Conservation (phyloP, 2,797 vertebrate genomes). For the Pelobates cultripes region DNA sequence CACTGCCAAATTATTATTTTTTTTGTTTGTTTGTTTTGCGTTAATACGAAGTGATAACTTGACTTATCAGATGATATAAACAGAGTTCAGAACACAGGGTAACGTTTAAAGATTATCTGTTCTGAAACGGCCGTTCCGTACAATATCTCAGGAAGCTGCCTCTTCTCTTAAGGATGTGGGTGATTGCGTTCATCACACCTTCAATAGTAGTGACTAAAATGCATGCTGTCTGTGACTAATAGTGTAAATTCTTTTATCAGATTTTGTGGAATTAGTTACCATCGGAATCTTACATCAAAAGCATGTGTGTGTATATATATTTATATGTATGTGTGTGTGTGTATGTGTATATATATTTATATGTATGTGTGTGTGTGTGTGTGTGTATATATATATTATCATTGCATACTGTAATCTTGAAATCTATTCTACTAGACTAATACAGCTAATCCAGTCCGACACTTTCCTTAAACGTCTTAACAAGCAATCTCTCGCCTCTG, state of each 20-base stretch:
- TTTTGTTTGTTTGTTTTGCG: neutral
- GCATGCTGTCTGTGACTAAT: neutral
- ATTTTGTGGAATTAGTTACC: neutral
- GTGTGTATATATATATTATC: too few species aligned
- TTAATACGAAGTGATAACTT: too few species aligned
- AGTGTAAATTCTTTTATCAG: neutral
- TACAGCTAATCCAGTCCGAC: too few species aligned
- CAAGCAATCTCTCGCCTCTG: too few species aligned
- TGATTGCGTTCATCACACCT: neutral
- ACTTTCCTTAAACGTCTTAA: too few species aligned
- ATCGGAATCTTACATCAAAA: neutral
- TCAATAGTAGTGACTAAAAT: neutral
- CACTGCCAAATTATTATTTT: neutral
- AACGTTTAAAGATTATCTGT: neutral
- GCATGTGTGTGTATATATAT: too few species aligned
- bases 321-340: too few species aligned
- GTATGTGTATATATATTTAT: too few species aligned
- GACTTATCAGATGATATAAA: neutral
- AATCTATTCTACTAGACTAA: too few species aligned
- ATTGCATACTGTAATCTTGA: too few species aligned
- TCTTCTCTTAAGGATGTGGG: neutral
- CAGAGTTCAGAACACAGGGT: neutral
- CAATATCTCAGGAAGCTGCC: neutral
- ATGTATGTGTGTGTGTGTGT: too few species aligned
- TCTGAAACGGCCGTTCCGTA: neutral